Percentiles rank a stretch among this genome's conserved stretches.
phyloP scores from a whole-genome alignment of 2,888 invertebrate species.

The Aphodius granarius region DNA sequence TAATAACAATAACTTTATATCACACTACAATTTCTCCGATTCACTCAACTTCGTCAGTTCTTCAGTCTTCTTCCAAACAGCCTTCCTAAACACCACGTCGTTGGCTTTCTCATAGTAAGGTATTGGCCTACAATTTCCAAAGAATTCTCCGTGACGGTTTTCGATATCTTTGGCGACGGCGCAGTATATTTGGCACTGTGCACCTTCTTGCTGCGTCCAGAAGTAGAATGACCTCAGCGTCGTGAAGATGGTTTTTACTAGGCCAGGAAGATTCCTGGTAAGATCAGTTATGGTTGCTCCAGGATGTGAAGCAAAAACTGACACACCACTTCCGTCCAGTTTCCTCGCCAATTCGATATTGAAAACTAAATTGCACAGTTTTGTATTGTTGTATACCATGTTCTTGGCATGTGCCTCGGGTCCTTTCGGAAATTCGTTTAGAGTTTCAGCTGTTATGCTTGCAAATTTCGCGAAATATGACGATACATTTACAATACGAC shows the following conservation, averaged over 20 bases:
- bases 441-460: background rate
- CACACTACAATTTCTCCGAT: slow-evolving; percentile 12
- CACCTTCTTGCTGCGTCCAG: slow-evolving; percentile 78
- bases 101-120: slow-evolving; percentile 60
- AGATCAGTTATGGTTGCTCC: slow-evolving; percentile 35
- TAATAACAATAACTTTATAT: slow-evolving; percentile 4
- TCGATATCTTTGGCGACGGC: slow-evolving; percentile 76
- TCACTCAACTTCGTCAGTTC: slow-evolving; percentile 51
- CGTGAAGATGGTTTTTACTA: background rate
- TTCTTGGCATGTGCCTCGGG: background rate
- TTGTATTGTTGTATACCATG: slow-evolving; percentile 31
- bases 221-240: slow-evolving; percentile 2
- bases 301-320: slow-evolving; percentile 41
- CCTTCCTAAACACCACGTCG: slow-evolving; percentile 69
- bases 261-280: background rate
- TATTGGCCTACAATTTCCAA: slow-evolving; percentile 72
- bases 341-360: slow-evolving; percentile 37
- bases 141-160: slow-evolving; percentile 75
- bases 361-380: slow-evolving; percentile 41
- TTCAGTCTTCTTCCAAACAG: slow-evolving; percentile 83
- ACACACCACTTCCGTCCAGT: slow-evolving; percentile 36
- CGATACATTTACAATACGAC: slow-evolving; percentile 43
- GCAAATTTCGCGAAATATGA: slow-evolving; percentile 29
- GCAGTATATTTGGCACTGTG: slow-evolving; percentile 77
- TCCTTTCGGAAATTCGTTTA: slow-evolving; percentile 11